Evolutionary conservation across 2,113 vertebrate species (phyloP).

Genomic region (Xiphophorus maculatus): DNA sequence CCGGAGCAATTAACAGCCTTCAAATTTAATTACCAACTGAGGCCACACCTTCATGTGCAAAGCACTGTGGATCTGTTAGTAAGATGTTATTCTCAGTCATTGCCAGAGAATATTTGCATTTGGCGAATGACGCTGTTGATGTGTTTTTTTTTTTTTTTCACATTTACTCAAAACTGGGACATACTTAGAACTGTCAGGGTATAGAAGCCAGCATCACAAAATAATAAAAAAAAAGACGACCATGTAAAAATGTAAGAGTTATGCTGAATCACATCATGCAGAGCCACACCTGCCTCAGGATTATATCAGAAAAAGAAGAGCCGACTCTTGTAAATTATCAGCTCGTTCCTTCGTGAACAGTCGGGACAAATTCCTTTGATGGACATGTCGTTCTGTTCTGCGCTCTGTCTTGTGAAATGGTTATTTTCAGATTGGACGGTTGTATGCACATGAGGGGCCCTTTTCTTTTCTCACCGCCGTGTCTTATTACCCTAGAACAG

Average conservation of each 20-base stretch:
- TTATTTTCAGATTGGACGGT: background rate
- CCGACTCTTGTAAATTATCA: background rate
- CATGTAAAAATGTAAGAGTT: background rate
- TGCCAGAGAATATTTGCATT: background rate
- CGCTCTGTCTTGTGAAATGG: slow-evolving; percentile 11
- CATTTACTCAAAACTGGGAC: background rate
- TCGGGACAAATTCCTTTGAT: background rate
- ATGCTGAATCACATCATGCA: background rate
- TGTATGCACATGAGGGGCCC: background rate
- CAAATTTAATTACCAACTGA: slow-evolving; percentile 11
- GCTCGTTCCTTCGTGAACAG: slow-evolving; percentile 5
- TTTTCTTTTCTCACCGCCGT: background rate
- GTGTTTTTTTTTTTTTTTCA: no score
- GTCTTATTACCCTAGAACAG: background rate
- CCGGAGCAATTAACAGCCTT: slow-evolving; percentile 13
- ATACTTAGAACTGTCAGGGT: background rate
- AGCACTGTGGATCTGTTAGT: slow-evolving; percentile 2
- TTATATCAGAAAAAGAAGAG: background rate
- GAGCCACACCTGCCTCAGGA: slow-evolving; percentile 1
- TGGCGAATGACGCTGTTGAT: background rate
- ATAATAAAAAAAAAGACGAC: background rate
- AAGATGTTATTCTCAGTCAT: slow-evolving; percentile 17
- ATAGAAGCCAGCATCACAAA: background rate
- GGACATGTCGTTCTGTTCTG: slow-evolving; percentile 5
- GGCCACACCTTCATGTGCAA: background rate